phyloP scores from a whole-genome alignment of 2,113 vertebrate genomes.

The Rousettus leschenaultii region DNA sequence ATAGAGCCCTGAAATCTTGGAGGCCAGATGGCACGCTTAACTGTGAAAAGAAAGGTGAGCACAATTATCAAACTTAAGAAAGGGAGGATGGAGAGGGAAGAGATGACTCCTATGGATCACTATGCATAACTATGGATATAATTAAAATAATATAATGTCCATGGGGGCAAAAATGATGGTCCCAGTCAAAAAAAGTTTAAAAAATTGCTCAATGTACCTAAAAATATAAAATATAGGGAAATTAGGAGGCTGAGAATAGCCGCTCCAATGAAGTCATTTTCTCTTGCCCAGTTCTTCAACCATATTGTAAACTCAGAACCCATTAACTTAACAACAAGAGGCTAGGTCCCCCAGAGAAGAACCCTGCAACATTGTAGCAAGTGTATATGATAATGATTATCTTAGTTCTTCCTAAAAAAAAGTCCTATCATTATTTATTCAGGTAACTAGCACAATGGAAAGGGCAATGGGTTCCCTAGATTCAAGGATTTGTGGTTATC shows the following conservation, averaged over 20 bases:
- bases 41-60: background rate
- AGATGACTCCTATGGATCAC: background rate
- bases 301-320: background rate
- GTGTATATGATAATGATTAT: background rate
- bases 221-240: background rate
- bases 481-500: background rate
- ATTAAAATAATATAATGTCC: background rate
- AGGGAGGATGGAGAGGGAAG: accelerated
- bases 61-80: background rate
- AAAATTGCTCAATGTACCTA: background rate
- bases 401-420: background rate
- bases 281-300: background rate
- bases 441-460: background rate
- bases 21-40: background rate
- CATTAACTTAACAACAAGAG: background rate
- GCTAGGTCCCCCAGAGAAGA: background rate
- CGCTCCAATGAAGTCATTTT: background rate
- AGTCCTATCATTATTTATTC: background rate
- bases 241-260: background rate
- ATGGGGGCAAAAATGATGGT: background rate
- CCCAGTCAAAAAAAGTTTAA: background rate
- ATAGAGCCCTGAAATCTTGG: background rate
- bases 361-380: background rate
- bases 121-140: background rate
- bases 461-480: accelerated